Evolutionary conservation across 2,888 invertebrate genomes (phyloP), one percentile per base, ranked within the genome.

Genomic region (Pristionchus arcanus): DNA sequence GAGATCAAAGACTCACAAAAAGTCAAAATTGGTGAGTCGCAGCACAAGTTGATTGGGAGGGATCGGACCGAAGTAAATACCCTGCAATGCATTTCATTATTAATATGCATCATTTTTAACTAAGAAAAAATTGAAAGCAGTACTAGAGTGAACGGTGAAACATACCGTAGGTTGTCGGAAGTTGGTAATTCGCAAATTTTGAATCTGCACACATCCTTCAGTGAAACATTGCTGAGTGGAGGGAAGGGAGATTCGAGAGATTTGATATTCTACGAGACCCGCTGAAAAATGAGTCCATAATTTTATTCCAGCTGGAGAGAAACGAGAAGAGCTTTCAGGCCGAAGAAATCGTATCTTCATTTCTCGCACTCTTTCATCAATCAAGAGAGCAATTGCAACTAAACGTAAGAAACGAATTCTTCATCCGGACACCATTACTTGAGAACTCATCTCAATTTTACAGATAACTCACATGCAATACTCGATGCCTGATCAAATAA

Each of bases 191-290:
- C 89, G 55, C 63, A 89, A 83, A 49, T 89, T 89, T 28, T 89
- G 89, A 90, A 93, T 92, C 90, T 93, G 92, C 28, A 95, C 94
- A 90, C 94, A 95, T 88, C 95, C 95, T 90, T 95, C 95, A 37
- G 92, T 91, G 91, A 95, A 95, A 88, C 95, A 95, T 90, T 95
- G 95, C 81, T 93, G 93, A 25, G 94, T 93, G 28, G 92, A 90
- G 28, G 93, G 92, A 49, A 95, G 95, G 84, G 91, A 90, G 55
- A 94, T 91, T 59, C 92, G 91, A 86, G 93, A 93, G 42, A 94
- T 94, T 90, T 95, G 94, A 85, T 94, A 93, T 71, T 93, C 93
- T 42, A 94, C 93, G 21, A 94, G 91, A 42, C 93, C 93, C 55
- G 93, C 94, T 94, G 91, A 81, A 94, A 68, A n/a, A n/a, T n/a